phyloP scores from a whole-genome alignment of 2,113 vertebrate species.

The Morone saxatilis region DNA sequence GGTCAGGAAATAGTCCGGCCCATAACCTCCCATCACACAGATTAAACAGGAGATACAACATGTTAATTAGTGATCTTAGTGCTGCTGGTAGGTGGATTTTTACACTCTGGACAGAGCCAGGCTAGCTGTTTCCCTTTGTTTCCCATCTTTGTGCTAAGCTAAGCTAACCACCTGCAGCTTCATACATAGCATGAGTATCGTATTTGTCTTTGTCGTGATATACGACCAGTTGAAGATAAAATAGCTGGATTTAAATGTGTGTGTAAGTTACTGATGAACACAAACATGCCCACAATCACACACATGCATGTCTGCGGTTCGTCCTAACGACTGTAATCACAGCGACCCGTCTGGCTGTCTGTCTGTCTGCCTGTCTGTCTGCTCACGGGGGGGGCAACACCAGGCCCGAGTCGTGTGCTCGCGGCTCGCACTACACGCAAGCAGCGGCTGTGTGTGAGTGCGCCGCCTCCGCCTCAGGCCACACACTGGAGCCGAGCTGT shows the following conservation, averaged over 20 bases:
- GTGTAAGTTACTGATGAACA: slow-evolving; percentile 18
- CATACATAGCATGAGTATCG: too few species aligned
- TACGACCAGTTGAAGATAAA: background rate
- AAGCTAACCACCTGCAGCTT: too few species aligned
- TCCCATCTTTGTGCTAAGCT: too few species aligned
- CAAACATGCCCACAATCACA: slow-evolving; percentile 45
- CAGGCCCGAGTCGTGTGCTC: background rate
- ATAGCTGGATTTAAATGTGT: background rate
- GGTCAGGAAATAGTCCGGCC: too few species aligned
- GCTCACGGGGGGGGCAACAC: background rate
- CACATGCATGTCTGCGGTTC: slow-evolving; percentile 25
- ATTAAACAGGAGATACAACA: too few species aligned
- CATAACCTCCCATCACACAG: too few species aligned
- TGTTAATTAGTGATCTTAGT: too few species aligned
- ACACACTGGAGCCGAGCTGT: background rate
- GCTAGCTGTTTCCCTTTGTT: too few species aligned
- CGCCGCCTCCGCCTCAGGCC: background rate
- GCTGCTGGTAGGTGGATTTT: too few species aligned
- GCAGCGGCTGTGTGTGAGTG: background rate
- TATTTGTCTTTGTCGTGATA: background rate
- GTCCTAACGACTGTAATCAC: slow-evolving; percentile 47
- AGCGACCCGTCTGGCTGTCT: slow-evolving; percentile 35
- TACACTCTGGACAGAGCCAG: too few species aligned
- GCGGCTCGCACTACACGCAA: background rate
- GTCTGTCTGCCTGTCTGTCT: slow-evolving; percentile 17